Evolutionary conservation across 2,797 vertebrate species (phyloP).

Genomic region (Linurgus olivaceus): DNA sequence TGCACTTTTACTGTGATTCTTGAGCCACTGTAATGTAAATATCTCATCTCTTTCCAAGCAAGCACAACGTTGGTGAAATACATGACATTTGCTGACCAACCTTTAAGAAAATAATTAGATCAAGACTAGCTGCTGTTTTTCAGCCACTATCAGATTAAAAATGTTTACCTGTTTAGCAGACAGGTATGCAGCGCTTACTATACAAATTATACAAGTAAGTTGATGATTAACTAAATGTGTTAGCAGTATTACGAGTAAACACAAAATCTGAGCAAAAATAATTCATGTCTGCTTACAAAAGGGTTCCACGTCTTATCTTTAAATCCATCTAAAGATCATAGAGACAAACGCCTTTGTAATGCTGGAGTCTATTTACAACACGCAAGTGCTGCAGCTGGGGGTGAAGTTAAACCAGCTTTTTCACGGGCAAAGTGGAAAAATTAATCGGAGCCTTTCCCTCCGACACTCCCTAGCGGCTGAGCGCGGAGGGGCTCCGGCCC

Average conservation of each 20-base stretch:
- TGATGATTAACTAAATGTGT: neutral
- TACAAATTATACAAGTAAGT: slow-evolving; percentile 32
- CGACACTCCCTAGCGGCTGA: slow-evolving; percentile 62
- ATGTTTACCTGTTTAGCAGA: slow-evolving; percentile 43
- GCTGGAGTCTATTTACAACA: neutral
- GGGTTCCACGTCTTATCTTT: neutral
- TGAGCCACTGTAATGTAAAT: slow-evolving; percentile 28
- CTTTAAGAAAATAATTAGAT: slow-evolving; percentile 58
- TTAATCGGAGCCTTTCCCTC: slow-evolving; percentile 21
- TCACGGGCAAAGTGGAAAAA: neutral
- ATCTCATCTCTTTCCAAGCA: slow-evolving; percentile 16
- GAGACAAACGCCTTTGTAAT: neutral
- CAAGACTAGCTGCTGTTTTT: slow-evolving; percentile 43
- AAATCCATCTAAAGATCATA: slow-evolving; percentile 13
- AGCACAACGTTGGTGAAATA: slow-evolving; percentile 46
- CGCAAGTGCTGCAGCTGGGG: neutral
- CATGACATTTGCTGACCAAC: slow-evolving; percentile 48
- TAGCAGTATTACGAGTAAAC: neutral
- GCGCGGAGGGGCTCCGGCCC: neutral
- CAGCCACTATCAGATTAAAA: slow-evolving; percentile 45
- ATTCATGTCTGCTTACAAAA: neutral
- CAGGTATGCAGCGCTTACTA: neutral
- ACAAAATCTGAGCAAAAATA: neutral
- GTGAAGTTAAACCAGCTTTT: neutral
- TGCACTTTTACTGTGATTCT: slow-evolving; percentile 16